These are phyloP conservation scores for Myopa tessellatipennis DNA, from an alignment of 2,888 invertebrate genomes.

Conservation along the genomic window DNA sequence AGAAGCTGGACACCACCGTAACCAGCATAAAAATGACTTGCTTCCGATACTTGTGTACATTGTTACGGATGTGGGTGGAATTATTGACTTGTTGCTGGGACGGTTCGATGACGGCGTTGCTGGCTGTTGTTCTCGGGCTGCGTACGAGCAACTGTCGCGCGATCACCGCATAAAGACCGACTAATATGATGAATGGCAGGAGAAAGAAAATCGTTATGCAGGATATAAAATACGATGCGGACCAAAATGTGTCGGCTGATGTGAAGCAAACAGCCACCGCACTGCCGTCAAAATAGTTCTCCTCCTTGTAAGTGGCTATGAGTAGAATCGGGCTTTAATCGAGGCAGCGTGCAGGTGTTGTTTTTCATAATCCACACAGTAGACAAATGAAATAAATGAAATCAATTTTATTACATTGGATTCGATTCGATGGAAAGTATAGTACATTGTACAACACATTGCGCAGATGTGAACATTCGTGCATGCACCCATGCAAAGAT, in stretches of 20 bases:
- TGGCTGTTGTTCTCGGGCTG: constrained; percentile 46
- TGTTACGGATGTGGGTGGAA: constrained; percentile 60
- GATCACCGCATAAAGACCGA: constrained; percentile 86
- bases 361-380: not conserved
- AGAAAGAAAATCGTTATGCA: constrained; percentile 87
- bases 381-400: constrained; percentile 2
- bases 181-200: constrained; percentile 82
- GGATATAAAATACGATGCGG: constrained; percentile 82
- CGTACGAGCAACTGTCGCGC: constrained; percentile 84
- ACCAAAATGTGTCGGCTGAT: constrained; percentile 82
- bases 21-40: constrained; percentile 90
- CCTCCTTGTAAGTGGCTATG: constrained; percentile 81
- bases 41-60: constrained; percentile 78
- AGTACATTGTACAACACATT: no score
- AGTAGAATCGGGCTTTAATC: constrained; percentile 83
- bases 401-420: not conserved
- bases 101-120: constrained; percentile 28
- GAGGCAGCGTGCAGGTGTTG: not conserved
- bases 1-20: constrained; percentile 90
- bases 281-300: constrained; percentile 78
- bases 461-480: no score
- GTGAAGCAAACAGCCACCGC: constrained; percentile 82
- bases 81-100: constrained; percentile 47
- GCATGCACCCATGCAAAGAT: no score
- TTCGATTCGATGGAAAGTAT: not conserved